Base-by-base conservation (phyloP, 2,113 vertebrate genomes). In the Dicaeum eximium region DNA sequence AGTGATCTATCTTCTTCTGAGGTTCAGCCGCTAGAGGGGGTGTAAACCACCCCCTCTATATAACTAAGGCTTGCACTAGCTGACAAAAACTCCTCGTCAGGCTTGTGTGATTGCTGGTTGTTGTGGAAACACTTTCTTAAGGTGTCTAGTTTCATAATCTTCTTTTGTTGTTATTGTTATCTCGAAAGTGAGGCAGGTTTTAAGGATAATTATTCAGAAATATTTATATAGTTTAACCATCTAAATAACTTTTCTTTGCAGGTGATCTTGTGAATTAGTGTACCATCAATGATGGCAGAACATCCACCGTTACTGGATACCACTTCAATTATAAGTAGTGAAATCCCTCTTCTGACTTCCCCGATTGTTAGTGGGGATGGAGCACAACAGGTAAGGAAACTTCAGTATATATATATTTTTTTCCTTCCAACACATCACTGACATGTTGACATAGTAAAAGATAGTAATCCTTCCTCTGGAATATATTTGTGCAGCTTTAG, bases 361-460 rank as follows among this genome's bases (percentile, higher is more conserved):
- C 97, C 98, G 67, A 99, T 99, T 98, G 99, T 99, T 97, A 99
- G 99, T 71, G 99, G 99, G 61, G 99, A 99, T 94, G 99, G 99
- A 94, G 98, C 99, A 83, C 99, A 99, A 96, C 99, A 99, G 99
- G 99, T 99, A 98, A 98, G 97, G 35, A 97, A 90, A 92, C 13
- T n/a, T 64, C 19, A 67, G 9, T 81, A 3, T 80, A 4, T 35
- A 23, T 87, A n/a, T n/a, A n/a, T 35, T 31, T 45, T 40, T 51
- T 22, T 75, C 19, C 18, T 86, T 86, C 9, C 35, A 56, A 11
- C 12, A 66, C 4, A 53, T 69, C 22, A 38, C n/a, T 86, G 66
- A 60, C 28, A 35, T 74, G 37, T 22, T 40, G 40, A 45, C 25
- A 13, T 25, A 82, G 27, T 51, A 45, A 80, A 82, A 94, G 20